Percentiles rank a stretch among this genome's conserved stretches.
Evolutionary conservation across 2,888 invertebrate species (phyloP).

Genomic region (Leptinotarsa rubiginosa): DNA sequence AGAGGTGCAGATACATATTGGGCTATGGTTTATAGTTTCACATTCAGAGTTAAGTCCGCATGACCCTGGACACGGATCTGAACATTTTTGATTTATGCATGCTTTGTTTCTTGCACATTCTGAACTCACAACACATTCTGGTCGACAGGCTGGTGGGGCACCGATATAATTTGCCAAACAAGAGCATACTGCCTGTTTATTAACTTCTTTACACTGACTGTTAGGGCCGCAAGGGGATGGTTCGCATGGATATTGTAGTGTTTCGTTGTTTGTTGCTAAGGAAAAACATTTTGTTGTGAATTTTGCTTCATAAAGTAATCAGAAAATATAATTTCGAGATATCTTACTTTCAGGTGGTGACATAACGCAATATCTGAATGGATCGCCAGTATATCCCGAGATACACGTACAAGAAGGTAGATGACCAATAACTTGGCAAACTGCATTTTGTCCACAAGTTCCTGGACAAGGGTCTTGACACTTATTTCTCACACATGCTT

Average conservation of each 20-base stretch:
- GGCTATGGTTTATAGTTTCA: slow-evolving; percentile 75
- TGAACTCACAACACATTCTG: slow-evolving; percentile 79
- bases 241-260: slow-evolving; percentile 71
- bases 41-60: slow-evolving; percentile 70
- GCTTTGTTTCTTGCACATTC: slow-evolving; percentile 72
- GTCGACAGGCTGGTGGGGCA: slow-evolving; percentile 78
- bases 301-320: not conserved
- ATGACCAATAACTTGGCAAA: slow-evolving; percentile 81
- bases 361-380: slow-evolving; percentile 64
- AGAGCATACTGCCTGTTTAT: slow-evolving; percentile 79
- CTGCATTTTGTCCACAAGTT: slow-evolving; percentile 80
- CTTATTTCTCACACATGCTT: slow-evolving; percentile 79
- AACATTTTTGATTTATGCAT: slow-evolving; percentile 63
- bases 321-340: not conserved
- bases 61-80: slow-evolving; percentile 69
- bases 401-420: slow-evolving; percentile 77
- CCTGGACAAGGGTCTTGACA: slow-evolving; percentile 86
- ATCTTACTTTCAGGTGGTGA: slow-evolving; percentile 60
- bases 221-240: slow-evolving; percentile 84
- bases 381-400: slow-evolving; percentile 74
- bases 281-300: not conserved
- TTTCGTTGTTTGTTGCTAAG: slow-evolving; percentile 37
- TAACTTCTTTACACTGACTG: slow-evolving; percentile 70
- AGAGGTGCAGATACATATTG: slow-evolving; percentile 74
- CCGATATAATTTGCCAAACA: slow-evolving; percentile 78